Percentiles rank a stretch among this genome's conserved stretches.
Evolutionary conservation across 2,797 vertebrate species (phyloP).

Genomic region (Falco concolor): DNA sequence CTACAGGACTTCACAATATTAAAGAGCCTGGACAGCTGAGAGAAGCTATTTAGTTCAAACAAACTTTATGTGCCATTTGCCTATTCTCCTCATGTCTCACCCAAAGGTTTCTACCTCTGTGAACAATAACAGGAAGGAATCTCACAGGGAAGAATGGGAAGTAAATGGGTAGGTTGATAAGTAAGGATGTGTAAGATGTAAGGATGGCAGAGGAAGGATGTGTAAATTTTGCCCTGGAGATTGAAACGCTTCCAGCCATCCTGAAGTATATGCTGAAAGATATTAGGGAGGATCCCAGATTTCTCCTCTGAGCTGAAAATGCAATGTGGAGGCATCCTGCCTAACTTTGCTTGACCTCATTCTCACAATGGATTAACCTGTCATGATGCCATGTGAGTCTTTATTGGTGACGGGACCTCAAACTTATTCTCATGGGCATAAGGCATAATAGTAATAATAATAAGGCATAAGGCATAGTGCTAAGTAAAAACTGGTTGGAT

Average conservation of each 20-base stretch:
- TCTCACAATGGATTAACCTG: background rate
- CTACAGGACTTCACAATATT: background rate
- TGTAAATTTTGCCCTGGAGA: background rate
- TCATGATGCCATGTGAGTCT: background rate
- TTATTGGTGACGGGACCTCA: background rate
- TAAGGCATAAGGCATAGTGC: background rate
- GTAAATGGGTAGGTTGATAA: background rate
- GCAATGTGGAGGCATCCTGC: background rate
- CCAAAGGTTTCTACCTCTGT: background rate
- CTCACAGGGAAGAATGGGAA: background rate
- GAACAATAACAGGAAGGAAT: background rate
- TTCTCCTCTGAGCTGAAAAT: background rate
- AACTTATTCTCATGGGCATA: background rate
- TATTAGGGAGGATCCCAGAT: background rate
- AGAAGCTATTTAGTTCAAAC: background rate
- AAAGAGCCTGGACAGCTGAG: background rate
- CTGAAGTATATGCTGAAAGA: background rate
- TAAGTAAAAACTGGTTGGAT: background rate
- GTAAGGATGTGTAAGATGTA: background rate
- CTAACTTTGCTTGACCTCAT: background rate
- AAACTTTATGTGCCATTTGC: background rate
- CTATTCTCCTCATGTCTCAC: background rate
- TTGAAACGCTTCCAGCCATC: background rate
- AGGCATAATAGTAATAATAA: background rate
- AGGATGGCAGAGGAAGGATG: background rate